Conservation (phyloP, 2,888 invertebrate genomes). For the Gortyna flavago region DNA sequence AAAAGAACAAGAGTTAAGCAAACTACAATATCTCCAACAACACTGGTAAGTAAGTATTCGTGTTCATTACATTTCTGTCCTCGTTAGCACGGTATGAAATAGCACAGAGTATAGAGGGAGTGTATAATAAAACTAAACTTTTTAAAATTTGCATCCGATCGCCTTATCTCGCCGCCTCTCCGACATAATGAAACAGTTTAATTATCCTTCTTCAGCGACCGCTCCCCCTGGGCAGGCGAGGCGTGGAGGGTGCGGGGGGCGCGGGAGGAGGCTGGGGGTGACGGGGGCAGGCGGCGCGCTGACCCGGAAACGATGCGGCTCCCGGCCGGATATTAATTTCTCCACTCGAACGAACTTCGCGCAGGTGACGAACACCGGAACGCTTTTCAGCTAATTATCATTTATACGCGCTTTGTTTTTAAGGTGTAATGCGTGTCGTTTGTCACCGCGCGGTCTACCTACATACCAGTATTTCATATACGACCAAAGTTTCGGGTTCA, state of each 20-base stretch:
- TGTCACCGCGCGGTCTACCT: neutral
- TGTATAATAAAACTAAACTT: slow-evolving; percentile 56
- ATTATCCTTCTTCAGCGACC: slow-evolving; percentile 74
- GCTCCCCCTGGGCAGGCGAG: slow-evolving; percentile 10
- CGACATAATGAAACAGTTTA: slow-evolving; percentile 79
- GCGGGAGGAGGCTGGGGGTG: neutral
- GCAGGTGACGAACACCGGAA: slow-evolving; percentile 68
- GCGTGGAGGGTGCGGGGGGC: slow-evolving; percentile 1
- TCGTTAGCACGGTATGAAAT: slow-evolving; percentile 10
- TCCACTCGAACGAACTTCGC: slow-evolving; percentile 78
- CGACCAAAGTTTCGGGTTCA: slow-evolving; percentile 4
- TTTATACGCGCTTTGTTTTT: slow-evolving; percentile 57
- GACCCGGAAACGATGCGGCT: slow-evolving; percentile 82
- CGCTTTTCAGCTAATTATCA: slow-evolving; percentile 63
- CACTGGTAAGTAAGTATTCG: slow-evolving; percentile 1
- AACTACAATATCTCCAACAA: neutral
- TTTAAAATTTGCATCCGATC: slow-evolving; percentile 66
- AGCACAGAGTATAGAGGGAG: slow-evolving; percentile 7
- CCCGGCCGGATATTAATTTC: slow-evolving; percentile 82
- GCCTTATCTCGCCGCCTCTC: slow-evolving; percentile 67
- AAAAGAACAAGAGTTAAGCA: neutral
- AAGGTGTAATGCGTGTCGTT: slow-evolving; percentile 37
- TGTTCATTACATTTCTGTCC: neutral
- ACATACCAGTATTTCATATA: neutral
- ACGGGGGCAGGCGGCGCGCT: slow-evolving; percentile 67